phyloP scores from a whole-genome alignment of 2,888 invertebrate species.

The Apotomis betuletana region DNA sequence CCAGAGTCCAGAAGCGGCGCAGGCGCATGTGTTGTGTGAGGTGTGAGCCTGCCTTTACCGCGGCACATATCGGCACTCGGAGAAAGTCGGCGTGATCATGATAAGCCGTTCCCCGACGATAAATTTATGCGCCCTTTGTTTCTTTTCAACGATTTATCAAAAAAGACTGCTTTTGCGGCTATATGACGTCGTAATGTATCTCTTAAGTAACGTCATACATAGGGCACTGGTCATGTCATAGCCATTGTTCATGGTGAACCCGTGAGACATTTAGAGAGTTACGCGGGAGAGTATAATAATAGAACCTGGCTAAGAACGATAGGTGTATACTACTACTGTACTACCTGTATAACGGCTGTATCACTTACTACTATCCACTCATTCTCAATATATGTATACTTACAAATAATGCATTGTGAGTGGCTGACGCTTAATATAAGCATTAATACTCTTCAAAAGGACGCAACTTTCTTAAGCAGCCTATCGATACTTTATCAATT shows the following conservation, averaged over 20 bases:
- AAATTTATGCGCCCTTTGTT: constrained; percentile 82
- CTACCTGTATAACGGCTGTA: too few relatives aligned
- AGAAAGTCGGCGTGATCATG: constrained; percentile 78
- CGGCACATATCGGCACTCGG: constrained; percentile 64
- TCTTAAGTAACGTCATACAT: constrained; percentile 55
- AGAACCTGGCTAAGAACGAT: too few relatives aligned
- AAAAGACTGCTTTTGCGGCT: constrained; percentile 64
- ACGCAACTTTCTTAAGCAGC: too few relatives aligned
- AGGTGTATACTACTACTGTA: too few relatives aligned
- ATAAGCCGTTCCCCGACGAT: constrained; percentile 71
- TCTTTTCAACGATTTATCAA: constrained; percentile 79
- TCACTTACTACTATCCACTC: too few relatives aligned
- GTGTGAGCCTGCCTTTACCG: constrained; percentile 40
- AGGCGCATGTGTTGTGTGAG: constrained; percentile 11
- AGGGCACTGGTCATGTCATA: constrained; percentile 56
- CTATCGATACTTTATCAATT: too few relatives aligned
- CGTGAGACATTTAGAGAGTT: constrained; percentile 16
- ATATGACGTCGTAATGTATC: constrained; percentile 46
- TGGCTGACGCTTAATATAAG: too few relatives aligned
- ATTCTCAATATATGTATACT: too few relatives aligned
- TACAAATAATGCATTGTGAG: too few relatives aligned
- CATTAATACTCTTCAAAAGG: too few relatives aligned
- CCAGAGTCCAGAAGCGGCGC: background rate
- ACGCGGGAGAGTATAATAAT: background rate
- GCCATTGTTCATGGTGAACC: constrained; percentile 40